Evolutionary conservation across 2,888 invertebrate genomes (phyloP).

Genomic region (Yponomeuta evonymella): DNA sequence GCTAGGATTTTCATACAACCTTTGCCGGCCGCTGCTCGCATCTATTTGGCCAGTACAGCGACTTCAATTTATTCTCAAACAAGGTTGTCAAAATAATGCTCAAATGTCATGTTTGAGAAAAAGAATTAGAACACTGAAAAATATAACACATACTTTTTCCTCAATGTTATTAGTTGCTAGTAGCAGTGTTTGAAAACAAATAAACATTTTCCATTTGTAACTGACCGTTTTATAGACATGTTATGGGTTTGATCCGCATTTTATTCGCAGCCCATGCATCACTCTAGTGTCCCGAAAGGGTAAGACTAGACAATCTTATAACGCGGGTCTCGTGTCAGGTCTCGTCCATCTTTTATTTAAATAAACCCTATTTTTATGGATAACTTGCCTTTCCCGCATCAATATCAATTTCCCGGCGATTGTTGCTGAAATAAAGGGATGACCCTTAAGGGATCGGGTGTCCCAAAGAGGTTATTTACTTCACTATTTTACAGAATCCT

Average conservation of each 20-base stretch:
- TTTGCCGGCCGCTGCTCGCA: no score
- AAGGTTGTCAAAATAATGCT: no score
- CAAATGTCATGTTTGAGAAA: no score
- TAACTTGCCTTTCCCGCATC: slow-evolving; percentile 74
- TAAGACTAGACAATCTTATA: slow-evolving; percentile 58
- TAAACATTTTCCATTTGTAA: not conserved
- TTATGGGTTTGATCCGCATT: not conserved
- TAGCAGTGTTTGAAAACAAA: no score
- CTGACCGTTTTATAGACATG: slow-evolving; percentile 16
- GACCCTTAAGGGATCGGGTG: slow-evolving; percentile 64
- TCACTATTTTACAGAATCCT: slow-evolving; percentile 64
- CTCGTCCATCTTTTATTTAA: slow-evolving; percentile 74
- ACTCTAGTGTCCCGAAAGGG: slow-evolving; percentile 34
- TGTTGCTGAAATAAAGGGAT: slow-evolving; percentile 76
- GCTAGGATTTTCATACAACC: no score
- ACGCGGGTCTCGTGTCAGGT: slow-evolving; percentile 56
- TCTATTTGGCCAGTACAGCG: no score
- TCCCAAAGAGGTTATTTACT: slow-evolving; percentile 56
- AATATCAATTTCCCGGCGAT: slow-evolving; percentile 76
- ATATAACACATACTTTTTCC: no score
- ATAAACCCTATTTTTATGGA: slow-evolving; percentile 77
- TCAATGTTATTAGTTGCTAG: no score
- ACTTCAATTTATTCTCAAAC: no score
- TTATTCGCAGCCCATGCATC: slow-evolving; percentile 42
- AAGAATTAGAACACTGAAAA: no score